phyloP scores from a whole-genome alignment of 2,888 invertebrate genomes.

The Brenthis daphne region DNA sequence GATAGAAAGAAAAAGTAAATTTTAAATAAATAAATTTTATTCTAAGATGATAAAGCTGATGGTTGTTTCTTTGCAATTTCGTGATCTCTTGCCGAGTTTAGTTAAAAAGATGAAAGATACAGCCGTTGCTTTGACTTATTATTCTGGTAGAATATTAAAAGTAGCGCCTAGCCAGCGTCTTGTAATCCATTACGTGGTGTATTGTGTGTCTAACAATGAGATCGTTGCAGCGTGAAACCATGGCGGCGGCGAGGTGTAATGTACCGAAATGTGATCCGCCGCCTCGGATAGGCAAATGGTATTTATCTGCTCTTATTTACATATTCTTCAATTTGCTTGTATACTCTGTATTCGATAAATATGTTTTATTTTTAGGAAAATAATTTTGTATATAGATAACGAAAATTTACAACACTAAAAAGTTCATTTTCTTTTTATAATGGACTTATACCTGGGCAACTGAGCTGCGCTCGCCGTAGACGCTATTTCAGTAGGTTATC shows the following conservation, averaged over 20 bases:
- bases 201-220: conserved; percentile 32
- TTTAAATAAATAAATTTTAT: conserved; percentile 4
- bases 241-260: conserved; percentile 29
- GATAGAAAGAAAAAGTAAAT: background rate
- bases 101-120: conserved; percentile 15
- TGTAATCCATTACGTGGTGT: conserved; percentile 31
- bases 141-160: conserved; percentile 32
- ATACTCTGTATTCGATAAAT: too few species aligned
- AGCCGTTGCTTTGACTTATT: conserved; percentile 23
- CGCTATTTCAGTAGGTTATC: too few species aligned
- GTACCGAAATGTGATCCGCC: conserved; percentile 29
- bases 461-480: too few species aligned
- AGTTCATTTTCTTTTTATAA: too few species aligned
- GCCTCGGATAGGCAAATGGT: conserved; percentile 22
- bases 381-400: too few species aligned
- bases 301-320: conserved; percentile 16
- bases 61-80: background rate
- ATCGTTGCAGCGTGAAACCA: conserved; percentile 29
- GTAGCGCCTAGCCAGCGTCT: conserved; percentile 29
- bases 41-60: background rate
- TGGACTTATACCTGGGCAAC: too few species aligned
- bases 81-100: background rate
- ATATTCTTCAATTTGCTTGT: background rate
- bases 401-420: too few species aligned
- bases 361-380: too few species aligned